Conservation (phyloP, 1,140 invertebrate species). For the Watersipora subatra region DNA sequence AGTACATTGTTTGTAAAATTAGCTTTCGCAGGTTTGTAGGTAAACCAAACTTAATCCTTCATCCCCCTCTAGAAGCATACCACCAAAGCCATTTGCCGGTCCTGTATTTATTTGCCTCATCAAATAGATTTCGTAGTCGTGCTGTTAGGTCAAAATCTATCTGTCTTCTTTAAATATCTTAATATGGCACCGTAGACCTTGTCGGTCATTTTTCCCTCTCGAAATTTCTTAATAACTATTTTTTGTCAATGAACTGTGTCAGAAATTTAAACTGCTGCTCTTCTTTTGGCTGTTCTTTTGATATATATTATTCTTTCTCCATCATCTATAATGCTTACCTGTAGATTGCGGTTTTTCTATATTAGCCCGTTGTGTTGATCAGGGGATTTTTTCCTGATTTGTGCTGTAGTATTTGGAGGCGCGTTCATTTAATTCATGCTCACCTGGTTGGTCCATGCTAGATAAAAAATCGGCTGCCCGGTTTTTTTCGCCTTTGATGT, state of each 20-base stretch:
- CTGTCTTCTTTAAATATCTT: background rate
- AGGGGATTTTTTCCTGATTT: background rate
- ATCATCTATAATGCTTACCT: background rate
- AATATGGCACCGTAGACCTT: background rate
- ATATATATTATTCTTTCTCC: background rate
- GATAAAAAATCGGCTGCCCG: background rate
- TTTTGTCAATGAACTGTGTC: background rate
- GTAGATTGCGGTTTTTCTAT: too few relatives aligned
- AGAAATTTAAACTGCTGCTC: background rate
- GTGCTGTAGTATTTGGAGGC: too few relatives aligned
- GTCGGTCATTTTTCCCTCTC: too few relatives aligned
- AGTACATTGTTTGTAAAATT: background rate
- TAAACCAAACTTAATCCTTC: background rate
- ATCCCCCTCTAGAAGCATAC: background rate
- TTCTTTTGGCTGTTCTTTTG: background rate
- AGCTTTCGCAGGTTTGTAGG: background rate
- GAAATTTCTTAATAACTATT: too few relatives aligned
- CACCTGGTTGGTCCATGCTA: background rate
- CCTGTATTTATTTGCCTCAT: background rate
- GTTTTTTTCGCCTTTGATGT: background rate
- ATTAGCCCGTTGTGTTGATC: background rate
- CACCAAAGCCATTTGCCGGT: background rate
- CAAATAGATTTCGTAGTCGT: background rate
- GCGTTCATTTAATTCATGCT: too few relatives aligned
- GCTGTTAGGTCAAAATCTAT: background rate